phyloP scores from a whole-genome alignment of 2,888 invertebrate species.

The Drosophila cracens region DNA sequence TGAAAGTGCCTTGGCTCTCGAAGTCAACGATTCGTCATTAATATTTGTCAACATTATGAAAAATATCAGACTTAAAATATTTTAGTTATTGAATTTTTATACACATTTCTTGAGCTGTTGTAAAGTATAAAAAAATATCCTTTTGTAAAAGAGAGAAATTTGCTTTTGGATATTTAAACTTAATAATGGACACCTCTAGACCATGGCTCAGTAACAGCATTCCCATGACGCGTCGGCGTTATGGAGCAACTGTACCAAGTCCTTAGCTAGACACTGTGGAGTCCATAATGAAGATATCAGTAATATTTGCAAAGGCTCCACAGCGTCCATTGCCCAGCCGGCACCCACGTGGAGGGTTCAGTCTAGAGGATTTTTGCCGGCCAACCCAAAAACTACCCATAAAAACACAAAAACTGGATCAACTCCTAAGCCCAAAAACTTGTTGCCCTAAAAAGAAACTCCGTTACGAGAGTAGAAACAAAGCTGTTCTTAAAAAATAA shows the following conservation, averaged over 20 bases:
- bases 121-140: neutral
- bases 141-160: neutral
- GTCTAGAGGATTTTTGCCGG: conserved; percentile 58
- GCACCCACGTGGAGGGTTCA: conserved; percentile 60
- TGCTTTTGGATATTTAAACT: neutral
- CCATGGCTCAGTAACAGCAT: conserved; percentile 38
- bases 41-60: neutral
- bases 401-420: neutral
- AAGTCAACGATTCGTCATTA: neutral
- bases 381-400: conserved; percentile 43
- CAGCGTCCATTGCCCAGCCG: conserved; percentile 55
- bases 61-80: neutral
- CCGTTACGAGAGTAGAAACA: neutral
- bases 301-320: neutral
- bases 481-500: neutral
- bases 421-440: neutral
- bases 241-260: conserved; percentile 5
- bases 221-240: neutral
- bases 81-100: neutral
- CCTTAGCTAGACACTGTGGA: conserved; percentile 48
- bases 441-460: neutral
- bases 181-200: conserved; percentile 42
- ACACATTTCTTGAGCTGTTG: neutral
- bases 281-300: neutral
- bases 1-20: neutral